Evolutionary conservation across 2,888 invertebrate genomes (phyloP).

Genomic region (Pseudoips prasinana): DNA sequence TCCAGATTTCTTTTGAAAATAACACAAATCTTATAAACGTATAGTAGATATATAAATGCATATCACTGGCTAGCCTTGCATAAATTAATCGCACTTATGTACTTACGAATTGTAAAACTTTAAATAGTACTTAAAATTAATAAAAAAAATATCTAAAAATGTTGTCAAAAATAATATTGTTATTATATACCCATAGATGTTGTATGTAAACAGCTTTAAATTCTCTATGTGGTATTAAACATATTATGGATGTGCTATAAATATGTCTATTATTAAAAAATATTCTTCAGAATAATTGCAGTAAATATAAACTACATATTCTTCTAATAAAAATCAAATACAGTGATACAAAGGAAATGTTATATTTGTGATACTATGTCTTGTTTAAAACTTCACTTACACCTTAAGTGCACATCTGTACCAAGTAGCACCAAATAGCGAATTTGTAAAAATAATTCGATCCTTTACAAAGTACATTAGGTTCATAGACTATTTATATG

Average conservation of each 20-base stretch:
- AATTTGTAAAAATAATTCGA: slow-evolving; percentile 22
- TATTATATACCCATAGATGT: slow-evolving; percentile 17
- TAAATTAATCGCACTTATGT: slow-evolving; percentile 47
- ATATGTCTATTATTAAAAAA: slow-evolving; percentile 13
- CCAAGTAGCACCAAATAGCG: slow-evolving; percentile 24
- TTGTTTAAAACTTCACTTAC: slow-evolving; percentile 13
- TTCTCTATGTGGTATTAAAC: slow-evolving; percentile 18
- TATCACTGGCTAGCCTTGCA: slow-evolving; percentile 59
- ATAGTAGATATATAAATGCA: slow-evolving; percentile 44
- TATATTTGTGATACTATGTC: slow-evolving; percentile 22
- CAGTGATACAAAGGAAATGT: slow-evolving; percentile 5
- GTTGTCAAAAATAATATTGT: slow-evolving; percentile 16
- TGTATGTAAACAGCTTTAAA: slow-evolving; percentile 29
- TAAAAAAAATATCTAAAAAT: slow-evolving; percentile 24
- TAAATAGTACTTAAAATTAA: slow-evolving; percentile 39
- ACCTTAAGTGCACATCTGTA: slow-evolving; percentile 17
- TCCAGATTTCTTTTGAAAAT: slow-evolving; percentile 38
- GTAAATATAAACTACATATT: slow-evolving; percentile 1
- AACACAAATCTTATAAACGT: slow-evolving; percentile 25
- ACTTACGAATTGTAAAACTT: slow-evolving; percentile 46
- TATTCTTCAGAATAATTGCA: slow-evolving; percentile 3
- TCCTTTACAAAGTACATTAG: slow-evolving; percentile 39
- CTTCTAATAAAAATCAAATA: slow-evolving; percentile 6
- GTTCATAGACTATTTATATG: slow-evolving; percentile 37
- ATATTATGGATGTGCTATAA: slow-evolving; percentile 16